Base-by-base conservation (phyloP, 2,113 vertebrate species). In the Tricholaema leucomelas region DNA sequence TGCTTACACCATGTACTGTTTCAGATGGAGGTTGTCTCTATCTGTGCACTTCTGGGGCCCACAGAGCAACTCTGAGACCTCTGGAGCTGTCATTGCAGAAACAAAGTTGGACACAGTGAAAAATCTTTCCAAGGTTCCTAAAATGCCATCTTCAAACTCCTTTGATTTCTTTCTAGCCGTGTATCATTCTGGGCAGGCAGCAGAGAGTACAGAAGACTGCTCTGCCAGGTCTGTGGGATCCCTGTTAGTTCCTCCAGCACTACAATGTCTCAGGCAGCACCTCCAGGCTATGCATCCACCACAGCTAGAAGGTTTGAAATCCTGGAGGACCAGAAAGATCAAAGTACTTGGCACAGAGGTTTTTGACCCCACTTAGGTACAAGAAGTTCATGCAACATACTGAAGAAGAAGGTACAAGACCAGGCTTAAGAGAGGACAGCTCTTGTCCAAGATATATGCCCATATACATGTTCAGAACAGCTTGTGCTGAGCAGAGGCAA, bases 131-230 rank as follows among this genome's bases (percentile, higher is more conserved):
- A 40, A 85, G 28, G 21, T 65, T 82, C 52, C 56, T 56, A 38
- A 65, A 69, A 85, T 30, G 15, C 38, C 35, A 28, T 59, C 61
- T 70, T 42, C 28, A 64, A 60, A 56, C 15, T 25, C 15, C 17
- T 64, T 58, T 74, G 13, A 24, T 60, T 76, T 81, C 31, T 35
- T 75, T 76, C 25, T 31, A 44, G 31, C 12, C 0, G 0, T 6
- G 15, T 71, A 31, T 28, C 2, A 0, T 86, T 65, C 58, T 6
- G 7, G 8, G 35, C 58, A 64, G 52, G 23, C 33, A 74, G 50
- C 18, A 78, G 55, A 27, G 24, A 18, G 36, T 20, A 24, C 0
- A 0, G 40, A 33, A 79, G 5, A 1, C 0, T 44, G 27, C 5
- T 15, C 66, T 73, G 12, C 31, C n/a, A 31, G 52, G 21, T 64